Base-by-base conservation (phyloP, 2,888 invertebrate genomes). In the Apocheima hispidaria region DNA sequence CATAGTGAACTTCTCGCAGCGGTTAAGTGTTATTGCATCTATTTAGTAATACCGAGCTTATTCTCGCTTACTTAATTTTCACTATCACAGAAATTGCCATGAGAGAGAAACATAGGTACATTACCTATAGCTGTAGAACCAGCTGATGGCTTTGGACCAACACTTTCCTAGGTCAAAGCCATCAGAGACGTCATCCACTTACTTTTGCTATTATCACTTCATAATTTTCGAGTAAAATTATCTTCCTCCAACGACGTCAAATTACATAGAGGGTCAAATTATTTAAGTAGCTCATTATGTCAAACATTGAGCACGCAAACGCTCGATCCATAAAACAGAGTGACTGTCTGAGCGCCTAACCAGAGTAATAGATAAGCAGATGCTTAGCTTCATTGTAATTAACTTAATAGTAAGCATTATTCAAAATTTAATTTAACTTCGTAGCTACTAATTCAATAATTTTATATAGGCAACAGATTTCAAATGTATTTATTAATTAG, bases 251-350 rank as follows among this genome's bases (percentile, higher is more conserved):
- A 33, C 52, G 52, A 33, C 59, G 18, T 5, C 30, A 23, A 41
- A 41, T 48, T 53, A 53, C 26, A 43, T 26, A 14, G 23, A 38
- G 33, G 61, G 52, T 60, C 52, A 55, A 65, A 54, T 73, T 72
- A 72, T 75, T 74, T 79, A 79, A 83, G 75, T 77, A 67, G 75
- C 75, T 78, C 77, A 72, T 84, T 81, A 80, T 74, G 73, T 81
- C 77, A 80, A 83, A 83, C 77, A 78, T 76, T 74, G 83, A 79
- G 72, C 88, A 89, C 89, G 88, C 87, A 80, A 88, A 83, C 80
- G 67, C 68, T 67, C 85, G 75, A 88, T 89, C 86, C 84, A 85
- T 89, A 86, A 88, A 84, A 81, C 78, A 81, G 81, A 83, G 82
- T 79, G 84, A 81, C 79, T 79, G 77, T 67, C 77, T 76, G 66